These are phyloP conservation scores for Drosophila multiciliata DNA, from an alignment of 2,888 invertebrate species.

Conservation along the genomic window DNA sequence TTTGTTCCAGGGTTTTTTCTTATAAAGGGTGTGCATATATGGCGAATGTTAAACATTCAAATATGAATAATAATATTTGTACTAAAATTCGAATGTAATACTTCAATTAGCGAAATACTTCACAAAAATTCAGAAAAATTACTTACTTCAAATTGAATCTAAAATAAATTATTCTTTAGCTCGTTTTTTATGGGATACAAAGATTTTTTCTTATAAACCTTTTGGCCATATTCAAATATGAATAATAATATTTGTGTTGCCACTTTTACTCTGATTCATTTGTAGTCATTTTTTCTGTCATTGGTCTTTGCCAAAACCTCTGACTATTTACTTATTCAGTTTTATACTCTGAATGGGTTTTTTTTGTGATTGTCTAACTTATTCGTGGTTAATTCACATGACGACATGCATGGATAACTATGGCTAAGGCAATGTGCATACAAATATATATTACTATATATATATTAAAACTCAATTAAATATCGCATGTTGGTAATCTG, in stretches of 20 bases:
- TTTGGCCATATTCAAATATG: neutral
- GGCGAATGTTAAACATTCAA: neutral
- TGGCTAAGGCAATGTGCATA: slow-evolving; percentile 3
- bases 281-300: slow-evolving; percentile 25
- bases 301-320: slow-evolving; percentile 21
- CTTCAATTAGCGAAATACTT: neutral
- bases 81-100: neutral
- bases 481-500: slow-evolving; percentile 68
- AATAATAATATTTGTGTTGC: neutral
- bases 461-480: slow-evolving; percentile 74
- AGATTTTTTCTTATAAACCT: neutral
- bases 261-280: slow-evolving; percentile 14
- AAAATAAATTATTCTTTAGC: neutral
- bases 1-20: neutral
- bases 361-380: slow-evolving; percentile 32
- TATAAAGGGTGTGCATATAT: neutral
- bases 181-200: neutral
- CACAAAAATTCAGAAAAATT: neutral
- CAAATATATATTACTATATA: slow-evolving; percentile 29
- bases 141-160: neutral
- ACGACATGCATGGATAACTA: slow-evolving; percentile 10
- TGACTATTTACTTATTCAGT: slow-evolving; percentile 27
- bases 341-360: slow-evolving; percentile 25
- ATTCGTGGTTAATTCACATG: slow-evolving; percentile 59
- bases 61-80: slow-evolving; percentile 4